Evolutionary conservation across 1,140 invertebrate species (phyloP), one percentile per base, ranked within the genome.

Genomic region (Pararge aegeria): DNA sequence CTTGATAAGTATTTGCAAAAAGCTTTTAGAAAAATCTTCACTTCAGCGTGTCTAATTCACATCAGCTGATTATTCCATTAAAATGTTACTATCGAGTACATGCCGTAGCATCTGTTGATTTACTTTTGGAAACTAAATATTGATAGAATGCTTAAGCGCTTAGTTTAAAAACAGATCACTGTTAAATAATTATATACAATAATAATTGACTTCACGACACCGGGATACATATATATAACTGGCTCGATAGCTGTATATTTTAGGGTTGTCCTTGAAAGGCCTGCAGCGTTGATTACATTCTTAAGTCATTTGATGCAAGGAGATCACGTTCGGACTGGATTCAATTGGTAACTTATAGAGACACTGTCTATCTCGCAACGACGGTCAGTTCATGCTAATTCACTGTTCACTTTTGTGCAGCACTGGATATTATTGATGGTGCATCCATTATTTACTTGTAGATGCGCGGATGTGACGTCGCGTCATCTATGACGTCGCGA

Each of bases 381-480:
- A 80, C 71, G 66, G 60, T 65, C 66, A 70, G 66, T 66, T 68
- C 57, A 67, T 63, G 66, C 69, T 78, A 86, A 72, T 80, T 89
- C 86, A 89, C 86, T 89, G 69, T 81, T 87, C 83, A 88, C 85
- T 88, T 60, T 61, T 68, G 57, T 70, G 74, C 68, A 60, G 75
- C 82, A 82, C 82, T 79, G 24, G 64, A 61, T 58, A 72, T 7
- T 2, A 7, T 46, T 4, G 42, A 74, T 12, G 42, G 73, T 71
- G 76, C 70, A 80, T 81, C 73, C 83, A 87, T 76, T 80, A 61
- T 66, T 75, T 61, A 73, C 66, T 76, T 64, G 68, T 57, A 72
- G 72, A 73, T 80, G 78, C 56, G 66, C 69, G 58, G 61, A 67
- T 70, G 64, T 78, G 75, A 80, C 68, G 66, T 73, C 70, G 58